Percentiles rank a stretch among this genome's conserved stretches.
Conservation (phyloP, 1,140 invertebrate species). For the Apis florea region DNA sequence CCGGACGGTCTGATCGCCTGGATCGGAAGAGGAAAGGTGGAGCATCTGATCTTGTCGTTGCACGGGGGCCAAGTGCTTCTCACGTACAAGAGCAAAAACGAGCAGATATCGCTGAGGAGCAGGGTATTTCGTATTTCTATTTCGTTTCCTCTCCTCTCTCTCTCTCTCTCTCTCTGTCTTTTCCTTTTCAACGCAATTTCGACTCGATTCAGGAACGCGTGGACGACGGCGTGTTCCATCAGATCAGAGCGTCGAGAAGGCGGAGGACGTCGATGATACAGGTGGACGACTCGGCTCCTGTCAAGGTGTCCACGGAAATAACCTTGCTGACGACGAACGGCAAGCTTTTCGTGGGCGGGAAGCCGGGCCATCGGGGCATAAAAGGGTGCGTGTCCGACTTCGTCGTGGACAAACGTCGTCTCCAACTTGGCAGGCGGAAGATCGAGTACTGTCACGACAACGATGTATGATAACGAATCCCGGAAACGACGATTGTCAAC, state of each 20-base stretch:
- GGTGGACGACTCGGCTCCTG: slow-evolving; percentile 79
- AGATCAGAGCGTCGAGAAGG: slow-evolving; percentile 74
- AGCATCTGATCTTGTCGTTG: slow-evolving; percentile 75
- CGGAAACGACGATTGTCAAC: slow-evolving; percentile 54
- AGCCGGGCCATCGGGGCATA: slow-evolving; percentile 83
- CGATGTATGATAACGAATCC: slow-evolving; percentile 77
- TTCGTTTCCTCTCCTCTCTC: too few species aligned
- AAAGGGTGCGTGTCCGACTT: slow-evolving; percentile 84
- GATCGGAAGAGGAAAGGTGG: slow-evolving; percentile 81
- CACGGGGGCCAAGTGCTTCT: slow-evolving; percentile 83
- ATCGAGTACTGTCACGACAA: slow-evolving; percentile 80
- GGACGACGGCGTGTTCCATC: slow-evolving; percentile 76
- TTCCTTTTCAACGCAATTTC: too few species aligned
- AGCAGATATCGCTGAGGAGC: slow-evolving; percentile 80
- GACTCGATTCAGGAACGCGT: slow-evolving; percentile 80
- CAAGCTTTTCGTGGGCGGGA: slow-evolving; percentile 77
- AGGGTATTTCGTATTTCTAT: slow-evolving; percentile 73
- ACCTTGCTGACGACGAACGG: slow-evolving; percentile 76
- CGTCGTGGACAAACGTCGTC: slow-evolving; percentile 80
- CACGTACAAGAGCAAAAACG: slow-evolving; percentile 77
- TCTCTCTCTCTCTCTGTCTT: too few species aligned
- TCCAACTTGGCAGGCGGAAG: slow-evolving; percentile 77
- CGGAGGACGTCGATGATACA: slow-evolving; percentile 82
- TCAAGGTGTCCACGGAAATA: slow-evolving; percentile 71
- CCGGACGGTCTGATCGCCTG: slow-evolving; percentile 84